Base-by-base conservation (phyloP, 1,140 invertebrate species). In the Hetaerina americana region DNA sequence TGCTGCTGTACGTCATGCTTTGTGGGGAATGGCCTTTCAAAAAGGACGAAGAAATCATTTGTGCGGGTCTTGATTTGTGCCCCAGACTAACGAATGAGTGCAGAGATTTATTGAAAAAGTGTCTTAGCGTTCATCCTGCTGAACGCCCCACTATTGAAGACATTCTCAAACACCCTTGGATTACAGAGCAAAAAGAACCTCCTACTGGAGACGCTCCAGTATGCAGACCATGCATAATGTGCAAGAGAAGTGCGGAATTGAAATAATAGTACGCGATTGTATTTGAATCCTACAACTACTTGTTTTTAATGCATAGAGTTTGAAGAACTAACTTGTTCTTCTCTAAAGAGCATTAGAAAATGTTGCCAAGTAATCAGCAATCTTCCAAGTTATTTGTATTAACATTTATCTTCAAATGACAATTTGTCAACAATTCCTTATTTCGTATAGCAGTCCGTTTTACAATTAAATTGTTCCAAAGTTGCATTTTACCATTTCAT, bases 11-110 rank as follows among this genome's bases (percentile, higher is more conserved):
- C 77, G 89, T 90, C 77, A 87, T 90, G 86, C 86, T 90, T 18
- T 87, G 86, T 77, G 88, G 88, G 24, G 88, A 90, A 78, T 88
- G 90, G 79, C 88, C 89, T 25, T 90, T 89, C 78, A 87, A 89
- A 77, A 79, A 83, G 72, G 89, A 90, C 77, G 84, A 88, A 69
- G 86, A 90, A 77, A 90, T 90, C 73, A 76, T 87, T 22, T 79
- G 79, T 66, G 86, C 83, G 40, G 80, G 85, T 74, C 72, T 85
- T 18, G 76, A 77, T 68, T 87, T 86, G 75, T 80, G 82, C 70
- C 78, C 79, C n/a, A 68, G 67, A 68, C 24, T 68, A 28, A 18
- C 25, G 18, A 15, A 18, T 1, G 67, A 68, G 24, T 68, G 67
- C 24, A 26, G 27, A 28, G 67, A 68, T 28, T 25, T 68, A 15